Conservation (phyloP, 2,888 invertebrate genomes). For the Mesoligia furuncula region DNA sequence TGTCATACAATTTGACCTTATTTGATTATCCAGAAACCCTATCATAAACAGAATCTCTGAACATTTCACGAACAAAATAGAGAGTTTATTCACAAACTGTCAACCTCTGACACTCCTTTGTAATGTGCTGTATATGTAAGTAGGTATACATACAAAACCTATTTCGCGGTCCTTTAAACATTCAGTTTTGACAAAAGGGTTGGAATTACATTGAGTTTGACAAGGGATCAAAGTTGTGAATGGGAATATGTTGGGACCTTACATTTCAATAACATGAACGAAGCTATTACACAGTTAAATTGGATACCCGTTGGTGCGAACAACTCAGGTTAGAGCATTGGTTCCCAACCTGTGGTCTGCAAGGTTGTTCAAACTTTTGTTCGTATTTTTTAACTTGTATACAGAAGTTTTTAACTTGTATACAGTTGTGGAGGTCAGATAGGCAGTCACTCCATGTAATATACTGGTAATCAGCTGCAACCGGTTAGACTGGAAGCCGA, state of each 20-base stretch:
- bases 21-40: not conserved
- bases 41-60: not conserved
- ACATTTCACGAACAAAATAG: not conserved
- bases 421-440: not conserved
- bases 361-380: not conserved
- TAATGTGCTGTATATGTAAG: not conserved
- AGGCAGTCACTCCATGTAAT: not conserved
- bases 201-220: conserved; percentile 36
- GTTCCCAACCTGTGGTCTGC: not conserved
- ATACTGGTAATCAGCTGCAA: not conserved
- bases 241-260: not conserved
- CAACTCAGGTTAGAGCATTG: not conserved
- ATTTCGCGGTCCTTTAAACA: conserved; percentile 6
- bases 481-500: not conserved
- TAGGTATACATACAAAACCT: not conserved
- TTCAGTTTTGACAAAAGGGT: conserved; percentile 3
- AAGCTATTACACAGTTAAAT: conserved; percentile 36
- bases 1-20: not conserved
- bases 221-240: conserved; percentile 34
- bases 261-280: conserved; percentile 11
- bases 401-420: no score
- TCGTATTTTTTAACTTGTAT: not conserved
- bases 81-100: conserved; percentile 19
- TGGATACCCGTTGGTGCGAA: conserved; percentile 21
- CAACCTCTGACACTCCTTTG: conserved; percentile 26